These are phyloP conservation scores for Rhopalosiphum maidis DNA, from an alignment of 1,140 invertebrate species.

Conservation along the genomic window DNA sequence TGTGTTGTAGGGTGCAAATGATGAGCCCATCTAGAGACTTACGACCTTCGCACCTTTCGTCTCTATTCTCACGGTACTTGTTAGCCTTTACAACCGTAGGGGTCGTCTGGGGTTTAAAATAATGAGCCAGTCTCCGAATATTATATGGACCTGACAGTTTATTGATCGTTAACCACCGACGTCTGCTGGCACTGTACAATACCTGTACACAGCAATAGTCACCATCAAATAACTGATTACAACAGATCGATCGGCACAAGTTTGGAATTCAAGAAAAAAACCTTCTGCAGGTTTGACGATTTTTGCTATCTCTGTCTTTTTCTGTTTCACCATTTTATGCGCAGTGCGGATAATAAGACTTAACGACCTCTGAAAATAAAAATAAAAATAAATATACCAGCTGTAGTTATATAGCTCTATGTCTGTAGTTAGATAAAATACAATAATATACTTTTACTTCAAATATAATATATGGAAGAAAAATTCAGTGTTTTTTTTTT, in stretches of 20 bases:
- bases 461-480: background rate
- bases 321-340: background rate
- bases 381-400: background rate
- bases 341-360: conserved; percentile 7
- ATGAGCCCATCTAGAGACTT: background rate
- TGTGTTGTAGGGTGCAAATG: background rate
- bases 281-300: background rate
- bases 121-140: background rate
- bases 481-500: background rate
- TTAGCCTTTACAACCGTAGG: background rate
- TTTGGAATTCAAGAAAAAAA: background rate
- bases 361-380: background rate
- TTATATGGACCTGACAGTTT: background rate
- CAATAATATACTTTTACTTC: background rate
- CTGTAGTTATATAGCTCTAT: background rate
- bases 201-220: background rate
- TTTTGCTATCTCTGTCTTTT: background rate
- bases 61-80: conserved; percentile 1
- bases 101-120: background rate
- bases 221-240: background rate
- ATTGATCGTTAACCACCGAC: background rate
- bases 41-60: background rate
- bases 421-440: background rate
- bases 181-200: background rate
- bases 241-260: background rate